Conservation (phyloP, 2,888 invertebrate genomes). For the Allolobophora icterica region DNA sequence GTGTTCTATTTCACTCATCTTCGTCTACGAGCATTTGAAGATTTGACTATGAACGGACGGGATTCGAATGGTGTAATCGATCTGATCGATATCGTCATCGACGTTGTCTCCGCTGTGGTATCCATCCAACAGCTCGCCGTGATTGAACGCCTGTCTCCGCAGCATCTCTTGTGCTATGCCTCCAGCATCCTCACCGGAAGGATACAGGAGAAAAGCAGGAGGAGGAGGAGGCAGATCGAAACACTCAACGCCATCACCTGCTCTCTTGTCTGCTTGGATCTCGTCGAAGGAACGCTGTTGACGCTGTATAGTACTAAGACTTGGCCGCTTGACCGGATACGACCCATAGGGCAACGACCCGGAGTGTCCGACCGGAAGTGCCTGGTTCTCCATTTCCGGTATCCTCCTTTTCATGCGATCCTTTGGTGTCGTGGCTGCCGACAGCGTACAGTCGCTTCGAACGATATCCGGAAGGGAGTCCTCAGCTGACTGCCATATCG, state of each 20-base stretch:
- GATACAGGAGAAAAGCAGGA: slow-evolving; percentile 31
- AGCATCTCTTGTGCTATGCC: neutral
- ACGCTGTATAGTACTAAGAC: neutral
- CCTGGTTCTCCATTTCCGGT: neutral
- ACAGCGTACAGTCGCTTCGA: neutral
- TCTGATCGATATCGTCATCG: slow-evolving; percentile 42
- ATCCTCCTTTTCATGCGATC: neutral
- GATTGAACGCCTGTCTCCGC: slow-evolving; percentile 9
- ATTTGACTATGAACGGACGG: slow-evolving; percentile 29
- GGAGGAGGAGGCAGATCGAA: slow-evolving; percentile 26
- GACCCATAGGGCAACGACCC: neutral
- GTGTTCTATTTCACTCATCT: neutral
- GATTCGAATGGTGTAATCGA: slow-evolving; percentile 35
- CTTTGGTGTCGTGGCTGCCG: slow-evolving; percentile 4
- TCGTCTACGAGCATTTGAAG: slow-evolving; percentile 12
- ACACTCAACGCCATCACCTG: neutral
- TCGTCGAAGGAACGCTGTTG: slow-evolving; percentile 29
- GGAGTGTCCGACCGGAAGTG: slow-evolving; percentile 12
- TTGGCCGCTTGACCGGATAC: neutral
- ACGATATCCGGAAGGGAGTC: neutral
- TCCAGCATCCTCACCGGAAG: neutral
- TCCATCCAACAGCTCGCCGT: slow-evolving; percentile 33
- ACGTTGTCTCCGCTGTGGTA: slow-evolving; percentile 44
- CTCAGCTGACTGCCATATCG: neutral
- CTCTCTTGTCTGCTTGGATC: neutral